These are phyloP conservation scores for Conopomorpha cramerella DNA, from an alignment of 1,140 invertebrate genomes.

Conservation along the genomic window DNA sequence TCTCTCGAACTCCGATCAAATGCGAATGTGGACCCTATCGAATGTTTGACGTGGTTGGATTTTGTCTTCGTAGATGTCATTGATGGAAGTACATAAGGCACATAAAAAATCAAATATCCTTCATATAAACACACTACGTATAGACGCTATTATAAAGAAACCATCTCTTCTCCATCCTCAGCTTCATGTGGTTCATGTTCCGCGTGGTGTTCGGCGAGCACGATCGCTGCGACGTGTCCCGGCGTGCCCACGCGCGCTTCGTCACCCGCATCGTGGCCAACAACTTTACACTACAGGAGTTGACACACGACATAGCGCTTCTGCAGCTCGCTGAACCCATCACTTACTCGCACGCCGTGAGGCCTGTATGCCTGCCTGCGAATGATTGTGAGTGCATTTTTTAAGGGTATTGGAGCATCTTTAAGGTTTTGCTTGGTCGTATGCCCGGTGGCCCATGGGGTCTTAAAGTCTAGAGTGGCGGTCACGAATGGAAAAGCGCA, in stretches of 20 bases:
- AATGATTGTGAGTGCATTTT: slow-evolving; percentile 55
- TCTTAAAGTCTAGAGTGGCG: too few species aligned
- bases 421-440: too few species aligned
- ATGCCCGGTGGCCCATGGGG: too few species aligned
- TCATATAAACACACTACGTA: too few species aligned
- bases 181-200: slow-evolving; percentile 89
- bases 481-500: too few species aligned
- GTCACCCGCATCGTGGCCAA: slow-evolving; percentile 71
- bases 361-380: slow-evolving; percentile 78
- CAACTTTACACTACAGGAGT: slow-evolving; percentile 78
- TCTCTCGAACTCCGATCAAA: too few species aligned
- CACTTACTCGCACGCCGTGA: slow-evolving; percentile 71
- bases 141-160: too few species aligned
- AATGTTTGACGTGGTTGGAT: too few species aligned
- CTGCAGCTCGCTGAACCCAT: slow-evolving; percentile 75
- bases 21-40: too few species aligned
- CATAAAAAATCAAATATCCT: too few species aligned
- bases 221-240: slow-evolving; percentile 70
- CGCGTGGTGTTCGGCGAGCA: slow-evolving; percentile 83
- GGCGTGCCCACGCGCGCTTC: slow-evolving; percentile 70
- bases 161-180: slow-evolving; percentile 38
- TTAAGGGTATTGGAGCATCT: slow-evolving; percentile 2
- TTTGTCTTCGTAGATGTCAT: too few species aligned
- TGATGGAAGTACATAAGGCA: too few species aligned
- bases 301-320: slow-evolving; percentile 83